Percentiles rank a stretch among this genome's conserved stretches.
phyloP scores from a whole-genome alignment of 1,140 invertebrate species.

The Drosophila sproati region DNA sequence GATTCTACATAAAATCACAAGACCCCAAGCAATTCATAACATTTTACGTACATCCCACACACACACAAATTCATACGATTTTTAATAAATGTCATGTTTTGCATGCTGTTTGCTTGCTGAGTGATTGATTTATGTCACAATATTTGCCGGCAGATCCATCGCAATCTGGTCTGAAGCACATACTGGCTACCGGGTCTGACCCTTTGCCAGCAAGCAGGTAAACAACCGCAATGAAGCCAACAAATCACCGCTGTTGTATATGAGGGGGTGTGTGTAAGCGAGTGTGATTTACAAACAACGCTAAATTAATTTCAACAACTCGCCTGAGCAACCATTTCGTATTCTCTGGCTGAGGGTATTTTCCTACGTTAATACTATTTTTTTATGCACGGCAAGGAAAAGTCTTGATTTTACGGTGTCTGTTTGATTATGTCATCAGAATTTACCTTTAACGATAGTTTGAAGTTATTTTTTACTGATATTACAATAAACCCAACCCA shows the following conservation, averaged over 20 bases:
- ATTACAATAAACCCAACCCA: too few relatives aligned
- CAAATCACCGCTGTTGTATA: constrained; percentile 23
- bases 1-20: constrained; percentile 1
- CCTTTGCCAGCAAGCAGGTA: constrained; percentile 32
- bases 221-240: constrained; percentile 15
- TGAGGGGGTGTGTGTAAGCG: neutral
- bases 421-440: too few relatives aligned
- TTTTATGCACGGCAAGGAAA: too few relatives aligned
- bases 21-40: neutral
- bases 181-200: neutral
- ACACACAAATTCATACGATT: constrained; percentile 32
- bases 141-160: constrained; percentile 41
- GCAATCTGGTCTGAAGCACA: constrained; percentile 6
- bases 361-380: neutral
- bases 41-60: constrained; percentile 7
- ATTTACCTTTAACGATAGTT: too few relatives aligned
- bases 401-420: too few relatives aligned
- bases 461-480: too few relatives aligned
- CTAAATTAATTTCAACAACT: constrained; percentile 42
- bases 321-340: constrained; percentile 3
- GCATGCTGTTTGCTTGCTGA: constrained; percentile 25
- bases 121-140: constrained; percentile 68
- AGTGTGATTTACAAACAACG: constrained; percentile 21
- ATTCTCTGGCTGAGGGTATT: neutral
- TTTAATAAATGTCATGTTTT: constrained; percentile 63